Conservation (phyloP, 2,113 vertebrate genomes). For the Peromyscus maniculatus region DNA sequence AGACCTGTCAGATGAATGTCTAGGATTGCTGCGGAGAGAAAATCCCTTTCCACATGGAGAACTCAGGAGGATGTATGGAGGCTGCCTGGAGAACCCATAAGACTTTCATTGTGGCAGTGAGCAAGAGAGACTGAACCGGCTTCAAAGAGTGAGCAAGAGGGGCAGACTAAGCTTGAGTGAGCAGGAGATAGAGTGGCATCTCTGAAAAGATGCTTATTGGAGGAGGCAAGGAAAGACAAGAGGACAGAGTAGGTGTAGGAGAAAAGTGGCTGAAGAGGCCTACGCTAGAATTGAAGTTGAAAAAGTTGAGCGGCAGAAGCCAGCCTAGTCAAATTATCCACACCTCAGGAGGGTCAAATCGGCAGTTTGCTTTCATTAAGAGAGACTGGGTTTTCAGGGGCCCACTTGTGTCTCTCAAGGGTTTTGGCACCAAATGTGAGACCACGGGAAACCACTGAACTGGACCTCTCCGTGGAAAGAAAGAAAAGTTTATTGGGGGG, state of each 20-base stretch:
- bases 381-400: neutral
- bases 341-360: neutral
- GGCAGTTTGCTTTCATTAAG: neutral
- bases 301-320: too few relatives aligned
- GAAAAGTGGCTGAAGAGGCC: neutral
- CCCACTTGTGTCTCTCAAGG: neutral
- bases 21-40: neutral
- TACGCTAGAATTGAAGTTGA: neutral
- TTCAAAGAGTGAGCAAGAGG: neutral
- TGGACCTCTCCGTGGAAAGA: neutral
- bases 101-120: neutral
- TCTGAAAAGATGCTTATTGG: too few relatives aligned
- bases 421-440: neutral
- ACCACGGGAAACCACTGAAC: neutral
- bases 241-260: neutral
- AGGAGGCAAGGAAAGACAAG: neutral
- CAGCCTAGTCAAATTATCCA: neutral
- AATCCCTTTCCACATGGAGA: neutral
- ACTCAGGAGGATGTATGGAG: neutral
- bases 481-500: neutral
- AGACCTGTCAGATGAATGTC: neutral
- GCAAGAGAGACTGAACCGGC: neutral
- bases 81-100: neutral
- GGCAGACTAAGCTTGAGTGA: neutral
- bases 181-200: neutral